Evolutionary conservation across 1,140 invertebrate species (phyloP).

Genomic region (Drosophila rhopaloa): DNA sequence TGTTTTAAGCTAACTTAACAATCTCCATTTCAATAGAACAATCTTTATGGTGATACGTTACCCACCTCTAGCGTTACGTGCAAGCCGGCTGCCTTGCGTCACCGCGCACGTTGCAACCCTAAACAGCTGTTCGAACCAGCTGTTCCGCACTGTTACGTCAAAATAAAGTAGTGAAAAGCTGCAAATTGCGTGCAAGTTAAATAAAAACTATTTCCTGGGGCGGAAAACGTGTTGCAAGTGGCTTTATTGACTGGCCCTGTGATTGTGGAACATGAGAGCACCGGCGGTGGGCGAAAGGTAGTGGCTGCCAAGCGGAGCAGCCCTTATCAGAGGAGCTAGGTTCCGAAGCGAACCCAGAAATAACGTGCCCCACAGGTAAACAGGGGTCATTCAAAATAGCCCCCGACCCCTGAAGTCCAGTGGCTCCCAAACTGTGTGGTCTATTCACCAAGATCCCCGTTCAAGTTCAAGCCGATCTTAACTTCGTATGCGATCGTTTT

Average conservation of each 20-base stretch:
- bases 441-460: constrained; percentile 6
- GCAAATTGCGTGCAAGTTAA: constrained; percentile 44
- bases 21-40: not conserved
- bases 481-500: constrained; percentile 11
- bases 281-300: constrained; percentile 10
- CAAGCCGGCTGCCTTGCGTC: not conserved
- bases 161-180: constrained; percentile 61
- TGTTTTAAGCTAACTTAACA: not conserved
- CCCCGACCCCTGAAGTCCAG: constrained; percentile 3
- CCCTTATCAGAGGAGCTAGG: constrained; percentile 9
- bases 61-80: not conserved
- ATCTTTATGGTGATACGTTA: not conserved
- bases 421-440: constrained; percentile 38
- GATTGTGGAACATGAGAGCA: constrained; percentile 26
- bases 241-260: not conserved
- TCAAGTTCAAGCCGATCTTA: constrained; percentile 58
- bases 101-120: constrained; percentile 30
- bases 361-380: constrained; percentile 9
- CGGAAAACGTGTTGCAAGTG: not conserved
- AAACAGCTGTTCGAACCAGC: constrained; percentile 53
- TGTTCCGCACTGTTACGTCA: constrained; percentile 71
- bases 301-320: constrained; percentile 12
- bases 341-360: constrained; percentile 1
- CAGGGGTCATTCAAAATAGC: constrained; percentile 7
- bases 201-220: constrained; percentile 31